Percentiles rank a stretch among this genome's conserved stretches.
phyloP scores from a whole-genome alignment of 1,140 invertebrate species.

The Arion vulgaris region DNA sequence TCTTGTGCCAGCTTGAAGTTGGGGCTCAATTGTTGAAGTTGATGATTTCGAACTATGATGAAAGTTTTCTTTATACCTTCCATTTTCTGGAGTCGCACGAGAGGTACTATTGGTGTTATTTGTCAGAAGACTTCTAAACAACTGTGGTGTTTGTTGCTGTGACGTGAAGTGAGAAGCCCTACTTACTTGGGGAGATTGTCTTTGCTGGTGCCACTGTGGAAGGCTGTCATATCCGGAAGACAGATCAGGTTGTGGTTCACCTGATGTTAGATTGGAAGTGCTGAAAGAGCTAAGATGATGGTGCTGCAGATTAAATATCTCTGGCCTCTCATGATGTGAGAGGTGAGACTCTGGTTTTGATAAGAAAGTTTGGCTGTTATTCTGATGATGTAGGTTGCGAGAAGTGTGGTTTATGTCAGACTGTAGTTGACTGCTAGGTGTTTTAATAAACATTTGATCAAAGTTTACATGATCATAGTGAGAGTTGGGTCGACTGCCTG shows the following conservation, averaged over 20 bases:
- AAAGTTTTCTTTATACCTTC: constrained; percentile 30
- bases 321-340: background rate
- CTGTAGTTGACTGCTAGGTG: background rate
- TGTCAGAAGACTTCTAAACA: background rate
- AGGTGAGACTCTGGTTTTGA: constrained; percentile 29
- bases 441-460: background rate
- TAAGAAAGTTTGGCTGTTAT: background rate
- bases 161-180: constrained; percentile 39
- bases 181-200: constrained; percentile 44
- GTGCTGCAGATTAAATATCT: background rate
- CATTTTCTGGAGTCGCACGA: background rate
- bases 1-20: background rate
- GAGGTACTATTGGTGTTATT: background rate
- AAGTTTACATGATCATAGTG: background rate
- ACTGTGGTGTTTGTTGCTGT: constrained; percentile 37
- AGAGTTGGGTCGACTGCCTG: background rate
- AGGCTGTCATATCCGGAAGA: background rate
- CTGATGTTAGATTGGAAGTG: background rate
- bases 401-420: background rate
- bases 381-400: background rate
- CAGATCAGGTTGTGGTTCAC: background rate
- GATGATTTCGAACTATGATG: background rate
- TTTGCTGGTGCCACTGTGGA: constrained; percentile 42
- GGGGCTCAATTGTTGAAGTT: constrained; percentile 29
- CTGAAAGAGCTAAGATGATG: constrained; percentile 6